These are phyloP conservation scores for Tetramorium simillimum DNA, from an alignment of 1,140 invertebrate species.

Conservation along the genomic window DNA sequence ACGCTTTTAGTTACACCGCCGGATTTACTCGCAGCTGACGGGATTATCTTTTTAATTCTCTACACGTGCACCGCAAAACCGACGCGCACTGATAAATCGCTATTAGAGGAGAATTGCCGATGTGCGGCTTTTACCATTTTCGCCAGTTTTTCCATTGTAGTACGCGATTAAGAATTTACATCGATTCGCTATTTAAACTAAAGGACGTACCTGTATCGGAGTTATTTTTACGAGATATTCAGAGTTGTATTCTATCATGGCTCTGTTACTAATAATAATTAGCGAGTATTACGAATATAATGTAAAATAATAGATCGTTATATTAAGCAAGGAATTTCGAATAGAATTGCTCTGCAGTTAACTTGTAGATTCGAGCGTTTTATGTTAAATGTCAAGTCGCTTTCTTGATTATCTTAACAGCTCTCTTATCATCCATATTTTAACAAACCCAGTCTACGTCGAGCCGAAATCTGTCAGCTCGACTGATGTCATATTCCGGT, in stretches of 20 bases:
- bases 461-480: constrained; percentile 22
- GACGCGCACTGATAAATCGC: constrained; percentile 45
- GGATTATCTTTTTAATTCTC: constrained; percentile 60
- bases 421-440: constrained; percentile 42
- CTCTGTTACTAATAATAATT: neutral
- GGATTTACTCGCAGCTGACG: constrained; percentile 54
- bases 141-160: constrained; percentile 16
- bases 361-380: constrained; percentile 8
- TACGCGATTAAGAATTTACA: constrained; percentile 36
- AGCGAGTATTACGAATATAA: no score
- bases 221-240: neutral
- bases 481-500: neutral
- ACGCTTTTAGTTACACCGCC: constrained; percentile 57
- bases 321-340: neutral
- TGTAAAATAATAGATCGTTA: neutral
- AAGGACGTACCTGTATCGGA: neutral
- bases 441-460: constrained; percentile 29
- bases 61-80: constrained; percentile 49
- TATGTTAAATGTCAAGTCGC: constrained; percentile 15
- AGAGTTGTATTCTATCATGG: neutral
- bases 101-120: constrained; percentile 44
- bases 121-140: constrained; percentile 18
- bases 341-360: neutral
- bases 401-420: constrained; percentile 16
- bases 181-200: constrained; percentile 7